phyloP scores from a whole-genome alignment of 2,797 vertebrate species.

The Acomys russatus region DNA sequence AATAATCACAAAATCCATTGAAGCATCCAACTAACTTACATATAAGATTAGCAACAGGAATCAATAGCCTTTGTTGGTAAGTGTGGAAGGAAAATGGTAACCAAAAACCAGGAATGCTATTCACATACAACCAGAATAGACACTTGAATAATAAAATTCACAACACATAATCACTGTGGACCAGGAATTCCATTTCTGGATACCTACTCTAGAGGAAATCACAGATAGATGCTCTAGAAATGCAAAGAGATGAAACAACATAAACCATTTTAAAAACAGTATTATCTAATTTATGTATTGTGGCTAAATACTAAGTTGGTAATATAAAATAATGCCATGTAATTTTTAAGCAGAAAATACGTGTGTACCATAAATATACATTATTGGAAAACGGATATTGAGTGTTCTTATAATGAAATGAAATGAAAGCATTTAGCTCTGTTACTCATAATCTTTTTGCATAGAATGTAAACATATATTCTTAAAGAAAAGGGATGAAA shows the following conservation, averaged over 20 bases:
- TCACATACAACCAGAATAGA: neutral
- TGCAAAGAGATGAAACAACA: neutral
- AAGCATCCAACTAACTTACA: neutral
- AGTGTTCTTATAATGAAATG: neutral
- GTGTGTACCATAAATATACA: neutral
- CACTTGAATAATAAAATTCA: neutral
- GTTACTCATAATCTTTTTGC: neutral
- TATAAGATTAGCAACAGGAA: neutral
- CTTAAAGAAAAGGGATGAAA: neutral
- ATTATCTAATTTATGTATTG: neutral
- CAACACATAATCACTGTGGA: neutral
- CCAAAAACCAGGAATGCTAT: neutral
- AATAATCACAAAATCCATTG: neutral
- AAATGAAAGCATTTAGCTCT: neutral
- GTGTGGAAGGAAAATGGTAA: neutral
- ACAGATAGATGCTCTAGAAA: neutral
- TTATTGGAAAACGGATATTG: neutral
- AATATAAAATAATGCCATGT: neutral
- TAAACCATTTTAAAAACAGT: neutral
- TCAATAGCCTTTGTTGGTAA: neutral
- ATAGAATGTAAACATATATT: slow-evolving; percentile 7
- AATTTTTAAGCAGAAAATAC: neutral
- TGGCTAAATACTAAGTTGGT: neutral
- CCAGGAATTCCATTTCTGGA: neutral
- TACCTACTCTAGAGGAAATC: neutral